Evolutionary conservation across 2,888 invertebrate genomes (phyloP), one percentile per base, ranked within the genome.

Genomic region (Sphaeridia pumilis): DNA sequence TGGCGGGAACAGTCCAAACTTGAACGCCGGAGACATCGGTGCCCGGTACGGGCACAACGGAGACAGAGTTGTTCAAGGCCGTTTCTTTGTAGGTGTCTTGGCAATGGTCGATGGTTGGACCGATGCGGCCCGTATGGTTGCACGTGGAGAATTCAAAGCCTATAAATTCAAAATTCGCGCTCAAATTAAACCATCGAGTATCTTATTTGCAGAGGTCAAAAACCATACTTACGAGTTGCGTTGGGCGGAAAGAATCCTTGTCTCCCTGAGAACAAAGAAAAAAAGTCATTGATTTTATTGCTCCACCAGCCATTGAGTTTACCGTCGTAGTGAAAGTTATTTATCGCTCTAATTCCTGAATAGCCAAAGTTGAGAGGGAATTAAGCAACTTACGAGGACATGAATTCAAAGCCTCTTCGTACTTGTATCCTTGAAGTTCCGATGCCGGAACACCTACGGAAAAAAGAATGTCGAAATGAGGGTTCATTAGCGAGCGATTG

Each of bases 1-100:
- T 83, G 7, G 77, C 76, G 0, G 89, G 89, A 12, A 83, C 87
- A 36, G 76, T 78, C 90, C 90, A 92, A 60, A 81, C 78, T 69
- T 90, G 89, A 52, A 87, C 76, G 0, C 89, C 89, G 21, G 43
- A 44, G 1, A 45, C 22, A 49, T 75, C 75, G 66, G 71, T 69
- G 0, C 77, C 75, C 26, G 76, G 74, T 24, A 72, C 73, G 21
- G 78, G 73, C 31, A 83, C 69, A 2, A 87, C 80, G 28, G 76
- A 75, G 0, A 86, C 80, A 5, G 75, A 71, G 0, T 75, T 73
- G 28, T 73, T 70, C 28, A 61, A 26, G 2, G 49, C 25, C 0
- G 80, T 79, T 56, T 77, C 76, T 61, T 81, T 82, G 70, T 88
- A 86, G 0, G 79, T 75, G 0, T 69, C 67, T 7, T 77, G 74